These are phyloP conservation scores for Siniperca undulata DNA, from an alignment of 2,797 vertebrate species.

Conservation along the genomic window DNA sequence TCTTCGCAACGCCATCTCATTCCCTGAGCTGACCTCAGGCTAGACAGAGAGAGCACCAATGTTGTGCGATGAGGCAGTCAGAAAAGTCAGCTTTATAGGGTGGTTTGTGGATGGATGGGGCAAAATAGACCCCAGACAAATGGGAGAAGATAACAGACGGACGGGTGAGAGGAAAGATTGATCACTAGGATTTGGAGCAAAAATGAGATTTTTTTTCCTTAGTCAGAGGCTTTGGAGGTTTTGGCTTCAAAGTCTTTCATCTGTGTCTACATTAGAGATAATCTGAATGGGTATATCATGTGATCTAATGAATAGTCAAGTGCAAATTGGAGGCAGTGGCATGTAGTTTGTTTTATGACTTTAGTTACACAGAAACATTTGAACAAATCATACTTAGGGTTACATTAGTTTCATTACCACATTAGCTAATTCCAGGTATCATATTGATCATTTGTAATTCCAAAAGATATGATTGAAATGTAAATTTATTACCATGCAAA, in stretches of 20 bases:
- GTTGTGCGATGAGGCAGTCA: slow-evolving; percentile 63
- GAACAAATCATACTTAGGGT: background rate
- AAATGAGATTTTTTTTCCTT: slow-evolving; percentile 60
- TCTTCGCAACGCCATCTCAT: slow-evolving; percentile 73
- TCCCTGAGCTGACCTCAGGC: slow-evolving; percentile 71
- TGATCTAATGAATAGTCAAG: slow-evolving; percentile 24
- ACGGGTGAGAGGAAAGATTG: slow-evolving; percentile 66
- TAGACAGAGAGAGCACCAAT: slow-evolving; percentile 48
- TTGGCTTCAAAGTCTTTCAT: slow-evolving; percentile 44
- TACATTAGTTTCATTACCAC: background rate
- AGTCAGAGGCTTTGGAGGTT: slow-evolving; percentile 61
- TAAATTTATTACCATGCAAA: background rate
- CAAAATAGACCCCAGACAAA: slow-evolving; percentile 75
- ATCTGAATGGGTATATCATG: slow-evolving; percentile 24
- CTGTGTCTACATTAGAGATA: slow-evolving; percentile 41
- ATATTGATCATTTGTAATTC: background rate
- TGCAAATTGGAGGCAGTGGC: slow-evolving; percentile 1
- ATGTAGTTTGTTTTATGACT: background rate
- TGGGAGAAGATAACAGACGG: slow-evolving; percentile 75
- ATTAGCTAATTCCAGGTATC: background rate
- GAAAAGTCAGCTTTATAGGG: slow-evolving; percentile 68
- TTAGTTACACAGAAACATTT: slow-evolving; percentile 7
- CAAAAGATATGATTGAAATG: background rate
- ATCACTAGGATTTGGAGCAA: slow-evolving; percentile 74
- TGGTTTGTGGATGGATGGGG: slow-evolving; percentile 72